Evolutionary conservation across 2,888 invertebrate species (phyloP).

Genomic region (Loripinus fragilis): DNA sequence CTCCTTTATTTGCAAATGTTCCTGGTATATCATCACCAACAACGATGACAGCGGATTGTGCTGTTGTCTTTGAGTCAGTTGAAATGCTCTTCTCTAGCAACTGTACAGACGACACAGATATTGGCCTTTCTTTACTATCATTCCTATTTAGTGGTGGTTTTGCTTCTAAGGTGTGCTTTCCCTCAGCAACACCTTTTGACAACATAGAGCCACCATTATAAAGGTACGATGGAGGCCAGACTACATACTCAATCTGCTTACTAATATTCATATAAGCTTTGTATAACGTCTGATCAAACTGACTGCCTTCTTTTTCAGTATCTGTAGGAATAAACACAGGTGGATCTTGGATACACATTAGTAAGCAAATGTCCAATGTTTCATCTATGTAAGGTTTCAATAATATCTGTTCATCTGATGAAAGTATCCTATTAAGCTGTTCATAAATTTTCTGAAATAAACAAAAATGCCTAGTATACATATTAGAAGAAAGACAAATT

Average conservation of each 20-base stretch:
- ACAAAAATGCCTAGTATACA: too few species aligned
- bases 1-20: too few species aligned
- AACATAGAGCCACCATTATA: not conserved
- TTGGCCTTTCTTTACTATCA: too few species aligned
- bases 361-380: not conserved
- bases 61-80: too few species aligned
- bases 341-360: conserved; percentile 4
- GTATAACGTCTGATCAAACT: not conserved
- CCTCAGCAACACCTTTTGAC: not conserved
- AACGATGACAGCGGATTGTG: too few species aligned
- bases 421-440: not conserved
- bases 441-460: not conserved
- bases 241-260: not conserved
- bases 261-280: not conserved
- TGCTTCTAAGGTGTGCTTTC: not conserved
- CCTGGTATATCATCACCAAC: too few species aligned
- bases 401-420: not conserved
- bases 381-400: not conserved
- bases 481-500: too few species aligned
- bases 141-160: too few species aligned
- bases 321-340: not conserved
- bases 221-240: not conserved
- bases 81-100: too few species aligned
- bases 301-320: not conserved
- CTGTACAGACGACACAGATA: too few species aligned